A percentile compares a stretch with the other conserved stretches of the same genome.
These are phyloP conservation scores for Lochmaea crataegi DNA, from an alignment of 2,888 invertebrate genomes.

Conservation along the genomic window DNA sequence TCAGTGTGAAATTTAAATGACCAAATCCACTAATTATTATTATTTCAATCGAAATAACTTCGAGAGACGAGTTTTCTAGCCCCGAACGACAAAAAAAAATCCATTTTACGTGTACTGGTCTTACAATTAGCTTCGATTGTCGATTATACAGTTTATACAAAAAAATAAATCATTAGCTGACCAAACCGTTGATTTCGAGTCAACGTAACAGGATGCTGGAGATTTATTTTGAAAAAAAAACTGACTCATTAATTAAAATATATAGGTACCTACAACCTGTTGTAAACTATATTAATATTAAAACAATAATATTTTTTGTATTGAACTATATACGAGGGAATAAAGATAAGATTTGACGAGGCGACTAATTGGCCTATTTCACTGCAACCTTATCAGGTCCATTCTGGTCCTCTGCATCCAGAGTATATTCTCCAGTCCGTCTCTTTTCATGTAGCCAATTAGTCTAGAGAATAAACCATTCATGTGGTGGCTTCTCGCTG, in stretches of 20 bases:
- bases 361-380: no score
- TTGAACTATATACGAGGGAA: neutral
- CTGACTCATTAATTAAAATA: slow-evolving; percentile 19
- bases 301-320: neutral
- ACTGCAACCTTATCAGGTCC: no score
- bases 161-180: slow-evolving; percentile 19
- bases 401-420: no score
- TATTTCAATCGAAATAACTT: no score
- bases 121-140: neutral
- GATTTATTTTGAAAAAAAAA: slow-evolving; percentile 24
- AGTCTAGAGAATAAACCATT: no score
- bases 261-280: neutral
- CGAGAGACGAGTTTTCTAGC: neutral
- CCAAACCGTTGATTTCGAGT: slow-evolving; percentile 10
- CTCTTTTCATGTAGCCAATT: no score
- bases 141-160: neutral
- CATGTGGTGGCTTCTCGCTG: no score
- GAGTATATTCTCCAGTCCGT: no score
- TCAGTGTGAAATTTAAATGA: no score
- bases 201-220: slow-evolving; percentile 22
- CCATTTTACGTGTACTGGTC: neutral
- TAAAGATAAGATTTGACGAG: no score
- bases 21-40: no score
- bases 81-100: neutral
- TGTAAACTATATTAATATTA: slow-evolving; percentile 12